Evolutionary conservation across 2,113 vertebrate genomes (phyloP).

Genomic region (Pampusana beccarii): DNA sequence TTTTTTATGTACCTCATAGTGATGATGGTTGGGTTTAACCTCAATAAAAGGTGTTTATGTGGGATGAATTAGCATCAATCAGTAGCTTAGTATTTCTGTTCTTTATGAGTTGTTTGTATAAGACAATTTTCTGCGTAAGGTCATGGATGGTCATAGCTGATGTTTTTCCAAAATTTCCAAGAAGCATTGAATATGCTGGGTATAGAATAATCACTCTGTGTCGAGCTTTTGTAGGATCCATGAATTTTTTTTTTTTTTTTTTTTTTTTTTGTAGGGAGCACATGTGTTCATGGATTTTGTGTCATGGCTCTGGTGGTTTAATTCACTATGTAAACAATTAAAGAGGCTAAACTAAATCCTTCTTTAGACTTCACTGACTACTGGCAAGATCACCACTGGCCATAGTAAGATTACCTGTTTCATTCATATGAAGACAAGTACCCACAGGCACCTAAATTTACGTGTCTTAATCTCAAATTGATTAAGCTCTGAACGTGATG

Average conservation of each 20-base stretch:
- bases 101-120: not conserved
- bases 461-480: not conserved
- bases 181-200: not conserved
- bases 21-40: not conserved
- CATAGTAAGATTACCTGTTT: not conserved
- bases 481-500: not conserved
- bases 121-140: not conserved
- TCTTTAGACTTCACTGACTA: not conserved
- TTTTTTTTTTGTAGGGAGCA: not conserved
- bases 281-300: not conserved
- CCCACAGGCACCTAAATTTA: not conserved
- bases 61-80: not conserved
- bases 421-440: not conserved
- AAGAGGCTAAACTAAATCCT: not conserved
- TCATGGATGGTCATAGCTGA: not conserved
- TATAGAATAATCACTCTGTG: not conserved
- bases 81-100: not conserved
- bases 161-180: not conserved
- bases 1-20: not conserved
- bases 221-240: not conserved
- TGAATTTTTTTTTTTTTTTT: not conserved
- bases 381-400: not conserved
- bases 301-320: not conserved
- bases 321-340: not conserved
- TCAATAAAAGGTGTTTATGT: not conserved